Evolutionary conservation across 1,140 invertebrate genomes (phyloP), one percentile per base, ranked within the genome.

Genomic region (Bathynomus jamesi): DNA sequence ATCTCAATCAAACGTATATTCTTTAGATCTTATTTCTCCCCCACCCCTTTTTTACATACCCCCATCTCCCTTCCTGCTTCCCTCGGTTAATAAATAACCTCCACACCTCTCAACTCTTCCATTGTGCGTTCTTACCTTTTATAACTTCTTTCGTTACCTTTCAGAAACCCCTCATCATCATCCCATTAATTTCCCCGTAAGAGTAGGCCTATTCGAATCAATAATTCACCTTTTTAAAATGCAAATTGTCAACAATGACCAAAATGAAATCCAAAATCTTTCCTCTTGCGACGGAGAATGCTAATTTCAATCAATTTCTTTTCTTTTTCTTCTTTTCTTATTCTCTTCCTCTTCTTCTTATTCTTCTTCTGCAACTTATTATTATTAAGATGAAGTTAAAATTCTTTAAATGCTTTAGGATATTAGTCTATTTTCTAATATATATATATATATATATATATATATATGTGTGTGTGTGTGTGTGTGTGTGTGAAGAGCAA

Each of bases 261-360:
- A 53, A 53, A 53, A 53, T 53, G 40, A 53, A 53, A 53, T 53
- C 40, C 40, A 53, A 53, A 53, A 53, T 53, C 40, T 53, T 53
- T 53, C 40, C 40, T 53, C 21, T 53, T 53, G 40, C n/a, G n/a
- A n/a, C n/a, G n/a, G n/a, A n/a, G n/a, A 53, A 53, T 53, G 21
- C 40, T 53, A 53, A 53, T 53, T 53, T 40, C 21, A 53, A 53
- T 17, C 21, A 17, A 11, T 5, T 17, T 53, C 40, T 53, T 21
- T 2, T 21, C 40, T 53, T 53, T 21, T 1, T 1, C 40, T 53
- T 21, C 1, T 21, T 53, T 21, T 53, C 40, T 53, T 21, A 17
- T 21, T 53, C 5, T 53, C 40, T 53, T 21, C 21, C 40, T 53
- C 1, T 53, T n/a, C n/a, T n/a, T n/a, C n/a, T n/a, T n/a, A n/a